Evolutionary conservation across 2,113 vertebrate genomes (phyloP).

Genomic region (Hippocampus mohnikei): DNA sequence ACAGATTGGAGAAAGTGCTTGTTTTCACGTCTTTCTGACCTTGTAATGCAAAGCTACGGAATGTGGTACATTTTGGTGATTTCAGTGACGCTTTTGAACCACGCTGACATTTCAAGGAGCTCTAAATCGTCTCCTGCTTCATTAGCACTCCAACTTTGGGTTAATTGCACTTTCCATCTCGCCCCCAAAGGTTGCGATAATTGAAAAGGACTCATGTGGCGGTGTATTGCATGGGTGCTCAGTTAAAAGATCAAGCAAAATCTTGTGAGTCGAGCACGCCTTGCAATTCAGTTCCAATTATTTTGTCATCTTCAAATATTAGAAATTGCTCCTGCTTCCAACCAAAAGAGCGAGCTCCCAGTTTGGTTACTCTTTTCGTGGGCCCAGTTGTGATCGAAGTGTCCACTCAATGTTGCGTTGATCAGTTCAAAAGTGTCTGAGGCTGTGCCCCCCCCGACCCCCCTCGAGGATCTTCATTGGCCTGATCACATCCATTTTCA

Average conservation of each 20-base stretch:
- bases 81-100: conserved; percentile 53
- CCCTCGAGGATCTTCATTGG: too few relatives aligned
- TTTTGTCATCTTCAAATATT: background rate
- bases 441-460: too few relatives aligned
- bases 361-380: background rate
- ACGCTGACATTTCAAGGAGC: conserved; percentile 50
- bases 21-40: conserved; percentile 65
- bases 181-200: conserved; percentile 42
- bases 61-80: conserved; percentile 39
- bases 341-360: background rate
- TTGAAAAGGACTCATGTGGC: conserved; percentile 14
- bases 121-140: conserved; percentile 36
- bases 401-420: background rate
- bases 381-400: background rate
- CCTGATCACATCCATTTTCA: too few relatives aligned
- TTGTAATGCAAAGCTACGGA: conserved; percentile 36
- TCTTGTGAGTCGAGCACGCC: background rate
- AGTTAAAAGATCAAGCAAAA: background rate
- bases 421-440: background rate
- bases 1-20: conserved; percentile 39
- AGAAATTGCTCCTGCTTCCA: background rate
- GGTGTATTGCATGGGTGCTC: conserved; percentile 10
- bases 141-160: conserved; percentile 60
- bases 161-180: conserved; percentile 54
- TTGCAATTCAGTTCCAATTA: background rate